These are phyloP conservation scores for Hypsopygia costalis DNA, from an alignment of 2,888 invertebrate species.

Conservation along the genomic window DNA sequence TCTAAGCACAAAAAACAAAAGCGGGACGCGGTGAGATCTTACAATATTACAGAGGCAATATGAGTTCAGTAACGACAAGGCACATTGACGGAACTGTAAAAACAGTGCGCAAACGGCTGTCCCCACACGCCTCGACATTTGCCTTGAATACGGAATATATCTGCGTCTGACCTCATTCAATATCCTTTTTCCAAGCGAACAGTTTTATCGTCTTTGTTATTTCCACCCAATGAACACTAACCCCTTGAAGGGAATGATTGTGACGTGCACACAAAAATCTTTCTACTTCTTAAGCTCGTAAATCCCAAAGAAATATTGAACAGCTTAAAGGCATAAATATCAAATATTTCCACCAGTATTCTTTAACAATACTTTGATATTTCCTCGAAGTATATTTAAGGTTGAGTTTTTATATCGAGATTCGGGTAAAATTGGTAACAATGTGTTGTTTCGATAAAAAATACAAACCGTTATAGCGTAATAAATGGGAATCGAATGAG, in stretches of 20 bases:
- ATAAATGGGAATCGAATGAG: constrained; percentile 54
- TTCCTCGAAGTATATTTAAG: constrained; percentile 3
- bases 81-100: constrained; percentile 46
- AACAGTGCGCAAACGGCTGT: constrained; percentile 61
- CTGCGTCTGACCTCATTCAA: constrained; percentile 75
- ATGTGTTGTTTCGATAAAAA: constrained; percentile 22
- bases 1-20: constrained; percentile 5
- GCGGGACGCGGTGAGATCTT: constrained; percentile 5
- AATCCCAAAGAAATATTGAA: constrained; percentile 29
- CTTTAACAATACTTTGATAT: constrained; percentile 4
- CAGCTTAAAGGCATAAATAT: constrained; percentile 18
- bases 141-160: constrained; percentile 65
- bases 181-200: constrained; percentile 76
- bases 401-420: constrained; percentile 15
- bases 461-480: constrained; percentile 44
- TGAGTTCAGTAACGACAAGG: constrained; percentile 38
- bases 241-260: constrained; percentile 67
- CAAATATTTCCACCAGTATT: constrained; percentile 6
- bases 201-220: constrained; percentile 77
- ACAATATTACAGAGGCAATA: constrained; percentile 34
- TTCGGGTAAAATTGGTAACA: constrained; percentile 20
- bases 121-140: constrained; percentile 62
- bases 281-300: constrained; percentile 39
- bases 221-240: constrained; percentile 75
- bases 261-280: constrained; percentile 63